phyloP scores from a whole-genome alignment of 2,797 vertebrate species.

The Squalus acanthias region DNA sequence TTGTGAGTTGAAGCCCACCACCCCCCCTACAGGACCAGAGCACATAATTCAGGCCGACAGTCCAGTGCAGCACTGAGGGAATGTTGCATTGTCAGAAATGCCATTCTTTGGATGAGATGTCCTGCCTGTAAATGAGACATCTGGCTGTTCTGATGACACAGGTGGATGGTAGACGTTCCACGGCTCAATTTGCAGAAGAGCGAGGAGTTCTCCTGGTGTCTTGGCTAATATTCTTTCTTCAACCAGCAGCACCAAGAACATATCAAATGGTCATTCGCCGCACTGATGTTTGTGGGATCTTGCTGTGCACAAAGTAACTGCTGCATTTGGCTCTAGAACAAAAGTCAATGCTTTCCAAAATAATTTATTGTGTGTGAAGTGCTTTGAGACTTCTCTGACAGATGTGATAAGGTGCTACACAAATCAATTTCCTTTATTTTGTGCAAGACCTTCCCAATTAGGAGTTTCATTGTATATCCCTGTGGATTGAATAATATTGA shows the following conservation, averaged over 20 bases:
- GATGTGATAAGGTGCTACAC: not conserved
- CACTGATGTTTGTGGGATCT: not conserved
- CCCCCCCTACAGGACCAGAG: not conserved
- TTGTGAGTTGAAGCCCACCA: not conserved
- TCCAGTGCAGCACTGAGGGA: not conserved
- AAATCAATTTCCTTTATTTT: not conserved
- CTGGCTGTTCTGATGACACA: not conserved
- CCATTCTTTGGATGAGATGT: not conserved
- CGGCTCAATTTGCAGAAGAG: not conserved
- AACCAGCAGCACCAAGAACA: not conserved
- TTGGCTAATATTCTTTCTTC: not conserved
- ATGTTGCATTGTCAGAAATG: not conserved
- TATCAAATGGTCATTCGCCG: not conserved
- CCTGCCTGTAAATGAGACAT: not conserved
- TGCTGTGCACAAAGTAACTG: not conserved
- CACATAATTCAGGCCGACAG: not conserved
- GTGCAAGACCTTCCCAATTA: not conserved
- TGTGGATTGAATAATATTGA: not conserved
- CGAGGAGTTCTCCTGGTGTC: not conserved
- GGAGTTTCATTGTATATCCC: not conserved
- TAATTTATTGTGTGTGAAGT: not conserved
- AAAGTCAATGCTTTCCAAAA: not conserved
- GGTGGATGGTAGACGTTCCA: not conserved
- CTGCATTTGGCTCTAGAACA: not conserved
- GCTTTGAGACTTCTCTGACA: not conserved